phyloP scores from a whole-genome alignment of 1,140 invertebrate genomes.

The Arion vulgaris region DNA sequence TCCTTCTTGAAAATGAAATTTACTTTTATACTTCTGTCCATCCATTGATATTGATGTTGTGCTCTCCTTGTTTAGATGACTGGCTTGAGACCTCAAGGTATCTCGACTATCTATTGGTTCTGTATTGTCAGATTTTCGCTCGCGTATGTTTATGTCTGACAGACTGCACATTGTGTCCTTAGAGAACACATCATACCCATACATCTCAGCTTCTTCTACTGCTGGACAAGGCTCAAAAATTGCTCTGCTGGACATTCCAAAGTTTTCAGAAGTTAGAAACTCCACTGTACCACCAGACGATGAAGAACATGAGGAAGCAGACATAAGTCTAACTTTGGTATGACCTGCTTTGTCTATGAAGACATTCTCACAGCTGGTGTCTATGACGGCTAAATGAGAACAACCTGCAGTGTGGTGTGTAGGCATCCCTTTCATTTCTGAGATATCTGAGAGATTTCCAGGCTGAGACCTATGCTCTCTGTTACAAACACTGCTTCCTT shows the following conservation, averaged over 20 bases:
- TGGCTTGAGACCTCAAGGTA: no score
- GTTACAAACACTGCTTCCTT: slow-evolving; percentile 1
- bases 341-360: slow-evolving; percentile 6
- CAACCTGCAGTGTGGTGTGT: slow-evolving; percentile 21
- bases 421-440: slow-evolving; percentile 28
- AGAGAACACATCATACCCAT: not conserved
- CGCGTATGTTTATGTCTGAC: not conserved
- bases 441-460: slow-evolving; percentile 31
- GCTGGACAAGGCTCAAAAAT: not conserved
- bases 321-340: not conserved
- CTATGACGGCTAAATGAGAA: slow-evolving; percentile 28
- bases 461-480: slow-evolving; percentile 34
- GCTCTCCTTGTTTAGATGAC: no score
- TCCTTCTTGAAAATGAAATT: not conserved
- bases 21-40: not conserved
- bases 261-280: not conserved
- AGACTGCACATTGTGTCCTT: not conserved
- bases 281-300: not conserved
- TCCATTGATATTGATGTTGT: no score
- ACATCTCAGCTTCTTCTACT: not conserved
- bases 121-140: not conserved
- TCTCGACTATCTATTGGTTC: not conserved
- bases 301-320: slow-evolving; percentile 13
- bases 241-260: not conserved
- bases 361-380: slow-evolving; percentile 33